Base-by-base conservation (phyloP, 2,888 invertebrate genomes). In the Acrobasis repandana region DNA sequence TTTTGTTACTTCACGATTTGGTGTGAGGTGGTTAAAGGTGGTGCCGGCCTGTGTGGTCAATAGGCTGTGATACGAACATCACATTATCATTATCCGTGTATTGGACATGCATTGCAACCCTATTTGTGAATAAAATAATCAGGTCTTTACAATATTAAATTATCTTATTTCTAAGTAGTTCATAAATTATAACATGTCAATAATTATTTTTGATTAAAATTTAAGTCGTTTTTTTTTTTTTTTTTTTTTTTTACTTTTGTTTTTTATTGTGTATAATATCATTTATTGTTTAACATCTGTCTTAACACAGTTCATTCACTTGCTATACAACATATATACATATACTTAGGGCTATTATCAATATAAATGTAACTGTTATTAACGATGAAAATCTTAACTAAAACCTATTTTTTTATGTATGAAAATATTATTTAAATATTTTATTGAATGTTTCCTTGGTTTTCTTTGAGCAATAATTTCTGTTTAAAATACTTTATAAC, bases 21-120 rank as follows among this genome's bases (percentile, higher is more conserved):
- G 65, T 70, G 68, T 47, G 14, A 64, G 58, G 66, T 70, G 65
- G 72, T 68, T 69, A 63, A 62, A 52, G 36, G 52, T 52, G 16
- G 36, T 16, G 34, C 9, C 15, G 3, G 16, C 52, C 9, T 52
- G 54, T 52, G 9, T 54, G 20, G 20, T 43, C 9, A 54, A 38
- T 54, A n/a, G 54, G 54, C 54, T 18, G 34, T 38, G 14, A 54
- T 15, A 9, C 9, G 15, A 16, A 52, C 16, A 36, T 52, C 16
- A 28, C n/a, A 52, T 52, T 52, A 52, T 10, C 15, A 36, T 52
- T 52, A 50, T 9, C 16, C 1, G 16, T 36, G 10, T 18, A 20
- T 34, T 34, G 51, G 34, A 9, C 28, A 5, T 14, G 14, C 34
- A 9, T 15, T 14, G 34, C 15, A 8, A 9, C 9, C 51, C 33